phyloP scores from a whole-genome alignment of 1,140 invertebrate genomes.

The Marisa cornuarietis region DNA sequence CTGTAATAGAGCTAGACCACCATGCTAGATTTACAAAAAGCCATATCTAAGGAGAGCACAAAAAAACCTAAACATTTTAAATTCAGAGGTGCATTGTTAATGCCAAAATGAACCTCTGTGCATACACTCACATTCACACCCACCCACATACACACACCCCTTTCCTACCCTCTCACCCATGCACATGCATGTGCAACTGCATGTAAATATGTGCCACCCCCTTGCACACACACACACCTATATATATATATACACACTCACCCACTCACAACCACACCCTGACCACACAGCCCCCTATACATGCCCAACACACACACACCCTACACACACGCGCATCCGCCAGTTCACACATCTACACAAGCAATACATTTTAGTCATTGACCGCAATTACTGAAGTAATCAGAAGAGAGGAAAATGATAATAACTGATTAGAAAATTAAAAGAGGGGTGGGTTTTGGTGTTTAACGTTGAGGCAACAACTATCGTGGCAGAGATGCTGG shows the following conservation, averaged over 20 bases:
- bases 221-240: not conserved
- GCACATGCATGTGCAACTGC: slow-evolving; percentile 3
- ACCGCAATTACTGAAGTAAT: no score
- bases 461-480: no score
- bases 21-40: not conserved
- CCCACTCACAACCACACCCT: not conserved
- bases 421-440: no score
- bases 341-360: not conserved
- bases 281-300: slow-evolving; percentile 3
- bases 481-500: no score
- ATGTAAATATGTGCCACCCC: no score
- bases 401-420: no score
- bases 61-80: not conserved
- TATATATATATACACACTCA: not conserved
- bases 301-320: not conserved
- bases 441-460: no score
- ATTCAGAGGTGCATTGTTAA: no score
- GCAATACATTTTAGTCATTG: not conserved
- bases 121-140: slow-evolving; percentile 9
- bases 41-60: not conserved
- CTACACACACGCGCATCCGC: slow-evolving; percentile 12
- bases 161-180: not conserved
- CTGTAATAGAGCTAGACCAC: not conserved
- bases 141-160: not conserved
- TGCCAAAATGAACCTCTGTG: not conserved